These are phyloP conservation scores for Meliscaeva auricollis DNA, from an alignment of 2,888 invertebrate species.

Conservation along the genomic window DNA sequence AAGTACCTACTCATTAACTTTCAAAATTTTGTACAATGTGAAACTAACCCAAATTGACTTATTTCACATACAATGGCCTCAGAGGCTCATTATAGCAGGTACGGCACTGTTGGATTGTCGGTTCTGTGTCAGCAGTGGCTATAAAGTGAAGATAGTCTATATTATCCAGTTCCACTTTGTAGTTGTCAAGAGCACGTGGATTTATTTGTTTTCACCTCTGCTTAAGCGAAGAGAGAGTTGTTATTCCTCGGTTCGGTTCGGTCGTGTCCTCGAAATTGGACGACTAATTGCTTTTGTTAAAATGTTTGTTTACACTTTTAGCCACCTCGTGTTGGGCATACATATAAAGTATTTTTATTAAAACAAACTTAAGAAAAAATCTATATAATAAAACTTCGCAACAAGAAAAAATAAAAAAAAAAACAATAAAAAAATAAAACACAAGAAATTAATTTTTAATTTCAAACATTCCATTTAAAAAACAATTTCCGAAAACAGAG, in stretches of 20 bases:
- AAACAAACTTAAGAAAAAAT: slow-evolving; percentile 15
- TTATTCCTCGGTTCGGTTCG: not conserved
- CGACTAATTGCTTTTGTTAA: slow-evolving; percentile 30
- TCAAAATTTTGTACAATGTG: no score
- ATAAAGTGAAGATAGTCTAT: slow-evolving; percentile 43
- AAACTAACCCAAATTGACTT: no score
- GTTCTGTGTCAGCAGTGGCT: slow-evolving; percentile 1
- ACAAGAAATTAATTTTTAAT: slow-evolving; percentile 18
- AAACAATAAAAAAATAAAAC: not conserved
- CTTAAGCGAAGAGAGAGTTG: not conserved
- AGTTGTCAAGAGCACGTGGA: slow-evolving; percentile 40
- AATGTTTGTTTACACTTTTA: slow-evolving; percentile 8
- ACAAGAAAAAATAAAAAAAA: not conserved
- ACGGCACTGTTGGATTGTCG: not conserved
- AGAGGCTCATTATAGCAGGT: not conserved
- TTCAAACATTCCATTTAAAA: slow-evolving; percentile 32
- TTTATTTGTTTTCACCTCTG: slow-evolving; percentile 30
- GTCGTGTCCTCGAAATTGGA: slow-evolving; percentile 16
- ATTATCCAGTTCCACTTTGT: slow-evolving; percentile 43
- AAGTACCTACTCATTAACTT: no score
- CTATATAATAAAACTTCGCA: not conserved
- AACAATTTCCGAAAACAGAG: slow-evolving; percentile 16
- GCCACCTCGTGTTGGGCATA: not conserved
- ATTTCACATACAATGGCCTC: not conserved
- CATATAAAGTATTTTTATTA: slow-evolving; percentile 7